phyloP scores from a whole-genome alignment of 2,888 invertebrate genomes.

The Protodeltote pygarga region DNA sequence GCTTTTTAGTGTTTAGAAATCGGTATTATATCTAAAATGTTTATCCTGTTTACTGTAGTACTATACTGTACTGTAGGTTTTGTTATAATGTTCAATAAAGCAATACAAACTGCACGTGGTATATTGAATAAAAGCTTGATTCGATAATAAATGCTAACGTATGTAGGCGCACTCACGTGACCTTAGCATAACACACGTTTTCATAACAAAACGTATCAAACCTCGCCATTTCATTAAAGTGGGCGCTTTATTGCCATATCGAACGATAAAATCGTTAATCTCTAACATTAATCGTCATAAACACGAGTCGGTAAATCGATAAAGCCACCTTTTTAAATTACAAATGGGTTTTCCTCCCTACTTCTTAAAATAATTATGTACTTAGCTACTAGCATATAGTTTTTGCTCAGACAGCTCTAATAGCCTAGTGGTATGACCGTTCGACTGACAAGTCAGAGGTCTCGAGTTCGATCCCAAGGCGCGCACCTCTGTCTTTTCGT shows the following conservation, averaged over 20 bases:
- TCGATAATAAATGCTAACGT: conserved; percentile 17
- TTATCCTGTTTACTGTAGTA: neutral
- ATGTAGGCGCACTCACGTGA: conserved; percentile 46
- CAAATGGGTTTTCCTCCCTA: conserved; percentile 8
- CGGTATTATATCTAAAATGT: neutral
- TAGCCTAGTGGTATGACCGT: too few relatives aligned
- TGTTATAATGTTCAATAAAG: too few relatives aligned
- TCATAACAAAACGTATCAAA: conserved; percentile 11
- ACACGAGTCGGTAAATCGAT: too few relatives aligned
- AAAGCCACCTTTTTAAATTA: conserved; percentile 7
- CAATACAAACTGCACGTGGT: conserved; percentile 9
- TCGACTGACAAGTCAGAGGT: too few relatives aligned
- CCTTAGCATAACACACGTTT: conserved; percentile 25
- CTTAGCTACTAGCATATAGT: too few relatives aligned
- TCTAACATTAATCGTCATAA: conserved; percentile 20
- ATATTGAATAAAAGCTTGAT: conserved; percentile 15
- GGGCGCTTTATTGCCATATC: conserved; percentile 31
- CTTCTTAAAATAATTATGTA: too few relatives aligned
- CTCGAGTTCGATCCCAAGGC: too few relatives aligned
- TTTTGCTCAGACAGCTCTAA: too few relatives aligned
- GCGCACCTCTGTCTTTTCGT: too few relatives aligned
- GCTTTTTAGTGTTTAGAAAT: too few relatives aligned
- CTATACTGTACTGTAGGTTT: too few relatives aligned
- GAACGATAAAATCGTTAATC: conserved; percentile 31
- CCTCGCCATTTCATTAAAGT: conserved; percentile 27